Base-by-base conservation (phyloP, 2,888 invertebrate species). In the Nowickia ferox region DNA sequence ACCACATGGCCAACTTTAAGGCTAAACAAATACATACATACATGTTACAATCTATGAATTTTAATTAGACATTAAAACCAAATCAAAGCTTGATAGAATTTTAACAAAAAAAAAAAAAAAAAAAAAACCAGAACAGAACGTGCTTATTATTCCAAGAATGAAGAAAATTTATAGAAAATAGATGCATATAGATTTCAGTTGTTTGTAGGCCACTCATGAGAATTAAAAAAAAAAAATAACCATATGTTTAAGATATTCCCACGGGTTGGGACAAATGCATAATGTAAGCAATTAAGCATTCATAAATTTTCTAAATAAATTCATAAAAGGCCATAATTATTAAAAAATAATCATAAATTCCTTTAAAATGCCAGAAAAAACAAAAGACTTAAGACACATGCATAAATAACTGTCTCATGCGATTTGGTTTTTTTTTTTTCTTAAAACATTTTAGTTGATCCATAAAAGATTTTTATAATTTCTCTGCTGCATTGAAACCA, bases 101-200 rank as follows among this genome's bases (percentile, higher is more conserved):
- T 59, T 0, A 48, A 30, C 2, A 51, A 38, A 38, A n/a, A n/a
- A n/a, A n/a, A n/a, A n/a, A 53, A 22, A 48, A 44, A 48, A 30
- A 15, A 17, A 72, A 30, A 5, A 48, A 78, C 5, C 13, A 71
- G 48, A 65, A 19, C 68, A 72, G 75, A 86, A 86, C 82, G 79
- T 86, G 79, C 82, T 79, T 83, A 71, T 76, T 79, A 68, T 86
- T 86, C 86, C 53, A 13, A 76, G 83, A 86, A 86, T 71, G 59
- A 75, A 61, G 53, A 57, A 75, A 75, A 61, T 53, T 46, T 55
- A 22, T 13, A 65, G 15, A 51, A 48, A 22, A 59, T 11, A 30
- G 30, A 30, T 30, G 30, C 30, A 51, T 22, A 61, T 13, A 42
- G 30, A 59, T 51, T 57, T 72, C 10, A 57, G 44, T 59, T n/a